Evolutionary conservation across 2,888 invertebrate species (phyloP).

Genomic region (Hemistola chrysoprasaria): DNA sequence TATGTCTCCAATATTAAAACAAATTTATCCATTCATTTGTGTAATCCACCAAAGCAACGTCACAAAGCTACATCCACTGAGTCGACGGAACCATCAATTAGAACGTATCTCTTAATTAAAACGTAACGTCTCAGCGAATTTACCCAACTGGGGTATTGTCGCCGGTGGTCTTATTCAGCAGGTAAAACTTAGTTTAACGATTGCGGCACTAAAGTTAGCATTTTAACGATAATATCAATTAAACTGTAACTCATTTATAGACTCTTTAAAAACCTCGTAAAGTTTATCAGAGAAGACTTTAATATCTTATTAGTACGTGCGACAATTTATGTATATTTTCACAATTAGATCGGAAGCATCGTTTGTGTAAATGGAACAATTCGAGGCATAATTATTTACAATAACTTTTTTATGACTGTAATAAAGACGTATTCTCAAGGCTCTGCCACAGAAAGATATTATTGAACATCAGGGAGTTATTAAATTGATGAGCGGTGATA

Average conservation of each 20-base stretch:
- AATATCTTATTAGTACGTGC: constrained; percentile 6
- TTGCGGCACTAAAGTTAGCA: constrained; percentile 49
- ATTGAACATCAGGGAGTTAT: constrained; percentile 64
- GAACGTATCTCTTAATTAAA: constrained; percentile 67
- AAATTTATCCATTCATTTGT: constrained; percentile 51
- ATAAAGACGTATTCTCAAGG: constrained; percentile 25
- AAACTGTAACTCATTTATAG: constrained; percentile 31
- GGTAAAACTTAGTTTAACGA: constrained; percentile 46
- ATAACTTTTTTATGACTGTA: constrained; percentile 26
- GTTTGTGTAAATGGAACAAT: constrained; percentile 6
- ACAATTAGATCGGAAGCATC: constrained; percentile 7
- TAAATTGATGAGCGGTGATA: constrained; percentile 72
- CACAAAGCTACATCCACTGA: constrained; percentile 30
- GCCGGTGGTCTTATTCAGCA: constrained; percentile 67
- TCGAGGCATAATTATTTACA: constrained; percentile 4
- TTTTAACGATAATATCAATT: constrained; percentile 51
- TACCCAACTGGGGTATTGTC: constrained; percentile 39
- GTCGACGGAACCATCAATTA: constrained; percentile 59
- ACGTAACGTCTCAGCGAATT: constrained; percentile 78
- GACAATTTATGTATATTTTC: constrained; percentile 17
- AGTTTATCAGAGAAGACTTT: constrained; percentile 5
- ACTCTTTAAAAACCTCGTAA: constrained; percentile 12
- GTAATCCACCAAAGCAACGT: constrained; percentile 32
- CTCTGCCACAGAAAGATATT: constrained; percentile 45
- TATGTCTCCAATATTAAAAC: constrained; percentile 46